phyloP scores from a whole-genome alignment of 2,888 invertebrate genomes.

The Gasteruption jaculator region DNA sequence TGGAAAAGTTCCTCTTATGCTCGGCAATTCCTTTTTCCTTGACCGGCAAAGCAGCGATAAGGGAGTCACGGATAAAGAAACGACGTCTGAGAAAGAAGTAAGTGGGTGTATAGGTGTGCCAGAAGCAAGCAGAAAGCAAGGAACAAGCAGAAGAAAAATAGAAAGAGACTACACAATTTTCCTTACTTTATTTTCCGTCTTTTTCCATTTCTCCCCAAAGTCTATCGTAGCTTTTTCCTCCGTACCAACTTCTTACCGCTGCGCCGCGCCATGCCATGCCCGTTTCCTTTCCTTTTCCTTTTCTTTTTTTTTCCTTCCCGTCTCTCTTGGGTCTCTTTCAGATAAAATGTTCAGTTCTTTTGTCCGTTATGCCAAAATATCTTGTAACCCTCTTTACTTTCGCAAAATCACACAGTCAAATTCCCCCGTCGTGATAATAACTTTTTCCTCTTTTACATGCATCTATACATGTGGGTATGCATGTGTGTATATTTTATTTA shows the following conservation, averaged over 20 bases:
- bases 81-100: slow-evolving; percentile 26
- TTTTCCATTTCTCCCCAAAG: no score
- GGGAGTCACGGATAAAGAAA: slow-evolving; percentile 27
- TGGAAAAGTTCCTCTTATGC: no score
- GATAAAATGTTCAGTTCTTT: slow-evolving; percentile 21
- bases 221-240: no score
- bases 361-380: slow-evolving; percentile 18
- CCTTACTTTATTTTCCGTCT: slow-evolving; percentile 4
- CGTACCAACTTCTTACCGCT: no score
- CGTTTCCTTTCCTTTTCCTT: slow-evolving; percentile 18
- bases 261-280: no score
- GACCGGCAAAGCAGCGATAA: slow-evolving; percentile 26
- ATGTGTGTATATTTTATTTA: no score
- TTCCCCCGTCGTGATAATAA: no score
- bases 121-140: slow-evolving; percentile 7
- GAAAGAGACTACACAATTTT: slow-evolving; percentile 12
- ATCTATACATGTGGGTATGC: no score
- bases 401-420: no score
- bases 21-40: slow-evolving; percentile 22
- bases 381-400: not conserved
- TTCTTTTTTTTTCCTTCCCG: slow-evolving; percentile 5
- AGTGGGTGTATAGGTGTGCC: slow-evolving; percentile 17
- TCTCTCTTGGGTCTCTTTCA: slow-evolving; percentile 16
- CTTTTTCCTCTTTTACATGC: no score
- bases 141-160: slow-evolving; percentile 14